These are phyloP conservation scores for Drosophila nannoptera DNA, from an alignment of 1,140 invertebrate species.

Conservation along the genomic window DNA sequence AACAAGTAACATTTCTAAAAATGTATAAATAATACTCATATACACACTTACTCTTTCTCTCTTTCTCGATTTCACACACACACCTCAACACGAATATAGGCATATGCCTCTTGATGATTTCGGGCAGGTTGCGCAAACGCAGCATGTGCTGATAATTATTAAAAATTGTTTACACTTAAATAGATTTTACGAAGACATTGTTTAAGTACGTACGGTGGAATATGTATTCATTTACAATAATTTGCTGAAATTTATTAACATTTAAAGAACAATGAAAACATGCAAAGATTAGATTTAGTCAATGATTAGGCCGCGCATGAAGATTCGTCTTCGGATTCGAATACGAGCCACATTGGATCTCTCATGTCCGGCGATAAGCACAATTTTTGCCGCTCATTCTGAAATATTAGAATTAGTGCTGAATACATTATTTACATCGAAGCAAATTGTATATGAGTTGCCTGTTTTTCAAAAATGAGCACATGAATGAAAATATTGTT, in stretches of 20 bases:
- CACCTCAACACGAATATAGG: no score
- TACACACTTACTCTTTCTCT: constrained; percentile 29
- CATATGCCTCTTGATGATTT: constrained; percentile 2
- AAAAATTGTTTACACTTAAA: constrained; percentile 19
- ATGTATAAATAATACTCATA: constrained; percentile 55
- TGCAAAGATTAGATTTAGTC: constrained; percentile 45
- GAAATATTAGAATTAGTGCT: constrained; percentile 41
- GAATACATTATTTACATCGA: constrained; percentile 57
- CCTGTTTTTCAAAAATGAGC: constrained; percentile 69
- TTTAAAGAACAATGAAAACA: constrained; percentile 28
- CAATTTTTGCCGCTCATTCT: constrained; percentile 55
- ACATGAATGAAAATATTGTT: constrained; percentile 11
- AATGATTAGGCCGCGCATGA: constrained; percentile 23
- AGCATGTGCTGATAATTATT: constrained; percentile 20
- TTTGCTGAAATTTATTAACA: constrained; percentile 72
- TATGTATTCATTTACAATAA: constrained; percentile 66
- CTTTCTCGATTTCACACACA: no score
- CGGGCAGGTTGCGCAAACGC: constrained; percentile 7
- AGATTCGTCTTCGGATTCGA: background rate
- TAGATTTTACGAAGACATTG: constrained; percentile 33
- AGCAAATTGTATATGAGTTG: constrained; percentile 63
- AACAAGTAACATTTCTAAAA: constrained; percentile 22
- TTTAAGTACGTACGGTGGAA: constrained; percentile 49
- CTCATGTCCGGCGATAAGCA: constrained; percentile 37
- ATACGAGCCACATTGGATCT: constrained; percentile 6